Evolutionary conservation across 2,888 invertebrate genomes (phyloP), one percentile per base, ranked within the genome.

Genomic region (Drosophila neutralis): DNA sequence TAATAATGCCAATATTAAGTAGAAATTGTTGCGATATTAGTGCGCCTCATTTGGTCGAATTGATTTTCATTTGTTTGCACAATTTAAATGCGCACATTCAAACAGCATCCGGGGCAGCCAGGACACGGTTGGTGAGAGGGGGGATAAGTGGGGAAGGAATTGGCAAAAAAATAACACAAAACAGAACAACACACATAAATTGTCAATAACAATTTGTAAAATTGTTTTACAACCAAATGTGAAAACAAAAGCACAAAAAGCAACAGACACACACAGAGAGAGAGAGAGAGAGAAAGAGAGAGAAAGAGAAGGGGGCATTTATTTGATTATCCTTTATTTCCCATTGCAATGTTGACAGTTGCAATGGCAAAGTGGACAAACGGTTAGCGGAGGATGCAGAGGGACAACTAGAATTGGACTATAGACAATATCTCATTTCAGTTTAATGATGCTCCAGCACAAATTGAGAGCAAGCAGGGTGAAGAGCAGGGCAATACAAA

Each of bases 181-280:
- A 51, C 56, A 56, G 31, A 66, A 73, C 80, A 82, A 73, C 80
- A 79, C 67, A 67, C 73, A 88, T 78, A 86, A 89, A 83, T 87
- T 89, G 89, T 85, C 89, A 85, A 83, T 85, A 89, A 83, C 87
- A 87, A 87, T 89, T 89, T 85, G 85, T 69, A 74, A 87, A 82
- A 83, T 87, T 87, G 83, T 85, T 89, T 71, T 73, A 69, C 78
- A 76, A 64, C 60, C 69, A 69, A 87, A 75, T 56, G 66, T 54
- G 73, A 67, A 57, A 74, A 77, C 73, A 74, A 77, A 81, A 76
- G 68, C 69, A 59, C 31, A 59, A 27, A 49, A 27, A 24, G 21
- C 29, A 21, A 57, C 29, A 35, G 59, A 69, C 33, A 58, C 56
- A 35, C n/a, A 57, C 18, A 51, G 40, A 65, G 18, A 38, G 5